Evolutionary conservation across 2,113 vertebrate genomes (phyloP), one percentile per base, ranked within the genome.

Genomic region (Echinops telfairi): DNA sequence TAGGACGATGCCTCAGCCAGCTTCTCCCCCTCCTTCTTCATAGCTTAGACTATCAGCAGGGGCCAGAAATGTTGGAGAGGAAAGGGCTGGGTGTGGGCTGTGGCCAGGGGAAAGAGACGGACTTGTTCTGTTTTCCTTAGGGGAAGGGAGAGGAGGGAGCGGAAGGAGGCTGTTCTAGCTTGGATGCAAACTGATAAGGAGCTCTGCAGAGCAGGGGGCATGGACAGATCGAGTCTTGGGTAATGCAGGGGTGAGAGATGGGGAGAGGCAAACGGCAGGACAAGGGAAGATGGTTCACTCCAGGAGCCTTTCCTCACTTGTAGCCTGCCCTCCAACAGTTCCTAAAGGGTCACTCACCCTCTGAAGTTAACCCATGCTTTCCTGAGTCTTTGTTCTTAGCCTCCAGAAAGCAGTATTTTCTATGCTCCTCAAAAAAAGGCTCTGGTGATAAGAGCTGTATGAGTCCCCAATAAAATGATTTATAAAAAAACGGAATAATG

Each of bases 41-140:
- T 82, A 58, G 47, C 4, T 64, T 33, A 89, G 60, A 76, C 92
- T 96, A 93, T 96, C 96, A 95, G 90, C 76, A 90, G 85, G 77
- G 47, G 25, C 88, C 95, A 95, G 95, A 90, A 66, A 36, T 62
- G 80, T 17, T 70, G 88, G 91, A 92, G 64, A 97, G 95, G 95
- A 93, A 97, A 89, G 86, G 76, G 86, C 91, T 68, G 91, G 95
- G 86, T 6, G 89, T 94, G 88, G 68, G 43, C 81, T 31, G 20
- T 1, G 4, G 70, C 80, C 68, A 80, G 83, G 88, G 91, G 84
- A 93, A 40, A 91, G 31, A 79, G 93, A 92, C 83, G 81, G 36
- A 40, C 90, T 96, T 88, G 70, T 62, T 95, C 81, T 86, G 82
- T 80, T 85, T 95, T 90, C 91, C 95, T 92, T 25, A 33, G 89